Evolutionary conservation across 2,888 invertebrate genomes (phyloP).

Genomic region (Eucriotettix oculatus): DNA sequence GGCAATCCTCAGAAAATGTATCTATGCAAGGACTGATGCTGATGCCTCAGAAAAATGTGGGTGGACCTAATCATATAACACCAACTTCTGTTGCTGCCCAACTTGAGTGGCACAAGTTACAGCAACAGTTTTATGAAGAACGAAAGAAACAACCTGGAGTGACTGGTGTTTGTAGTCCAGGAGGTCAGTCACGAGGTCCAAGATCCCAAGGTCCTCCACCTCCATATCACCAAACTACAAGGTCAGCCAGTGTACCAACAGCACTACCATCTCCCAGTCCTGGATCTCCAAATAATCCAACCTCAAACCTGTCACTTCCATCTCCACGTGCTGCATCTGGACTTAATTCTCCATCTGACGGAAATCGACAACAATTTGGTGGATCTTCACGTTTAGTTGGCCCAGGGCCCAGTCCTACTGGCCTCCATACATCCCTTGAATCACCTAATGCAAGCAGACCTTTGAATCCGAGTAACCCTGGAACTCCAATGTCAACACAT

Average conservation of each 20-base stretch:
- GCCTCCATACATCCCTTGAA: constrained; percentile 26
- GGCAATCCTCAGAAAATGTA: constrained; percentile 8
- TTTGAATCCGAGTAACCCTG: constrained; percentile 51
- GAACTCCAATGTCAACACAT: constrained; percentile 49
- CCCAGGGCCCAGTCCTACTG: constrained; percentile 38
- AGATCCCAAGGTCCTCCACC: constrained; percentile 55
- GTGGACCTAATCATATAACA: constrained; percentile 8
- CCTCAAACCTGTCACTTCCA: constrained; percentile 53
- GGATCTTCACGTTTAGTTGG: constrained; percentile 18
- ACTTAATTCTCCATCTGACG: constrained; percentile 51
- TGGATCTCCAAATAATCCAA: constrained; percentile 52
- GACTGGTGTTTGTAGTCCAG: constrained; percentile 17
- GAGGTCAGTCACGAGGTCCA: constrained; percentile 28
- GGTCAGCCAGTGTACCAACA: constrained; percentile 56
- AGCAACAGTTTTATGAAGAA: constrained; percentile 69
- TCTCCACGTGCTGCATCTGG: constrained; percentile 54
- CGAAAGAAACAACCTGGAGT: constrained; percentile 38
- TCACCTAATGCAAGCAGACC: constrained; percentile 19
- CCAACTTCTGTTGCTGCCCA: constrained; percentile 36
- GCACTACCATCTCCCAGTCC: constrained; percentile 59
- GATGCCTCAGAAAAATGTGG: constrained; percentile 5
- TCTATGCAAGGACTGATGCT: constrained; percentile 6
- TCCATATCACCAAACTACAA: constrained; percentile 55
- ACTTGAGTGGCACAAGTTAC: constrained; percentile 82
- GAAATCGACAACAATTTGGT: constrained; percentile 31